Conservation (phyloP, 2,888 invertebrate species). For the Cataglyphis albicans region DNA sequence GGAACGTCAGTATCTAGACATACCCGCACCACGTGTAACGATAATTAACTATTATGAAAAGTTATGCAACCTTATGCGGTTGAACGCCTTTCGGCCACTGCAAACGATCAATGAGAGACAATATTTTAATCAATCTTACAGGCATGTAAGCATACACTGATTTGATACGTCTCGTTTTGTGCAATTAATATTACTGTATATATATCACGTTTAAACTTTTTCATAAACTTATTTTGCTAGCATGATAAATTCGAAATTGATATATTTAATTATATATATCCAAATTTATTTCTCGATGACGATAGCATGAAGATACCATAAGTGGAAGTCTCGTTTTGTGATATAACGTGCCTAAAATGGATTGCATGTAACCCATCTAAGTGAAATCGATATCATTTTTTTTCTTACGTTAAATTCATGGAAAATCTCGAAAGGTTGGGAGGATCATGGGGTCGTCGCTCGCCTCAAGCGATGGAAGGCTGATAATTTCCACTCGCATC, state of each 20-base stretch:
- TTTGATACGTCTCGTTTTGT: not conserved
- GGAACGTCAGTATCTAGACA: conserved; percentile 40
- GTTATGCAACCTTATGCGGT: conserved; percentile 32
- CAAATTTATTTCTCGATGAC: not conserved
- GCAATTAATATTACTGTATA: not conserved
- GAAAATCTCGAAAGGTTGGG: conserved; percentile 37
- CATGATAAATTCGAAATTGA: not conserved
- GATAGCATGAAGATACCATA: not conserved
- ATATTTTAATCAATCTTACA: conserved; percentile 32
- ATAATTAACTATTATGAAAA: conserved; percentile 51
- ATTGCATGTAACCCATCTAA: conserved; percentile 13
- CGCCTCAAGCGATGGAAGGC: conserved; percentile 70
- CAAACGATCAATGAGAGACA: conserved; percentile 28
- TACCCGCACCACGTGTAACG: conserved; percentile 17
- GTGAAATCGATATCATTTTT: not conserved
- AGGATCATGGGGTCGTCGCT: conserved; percentile 69
- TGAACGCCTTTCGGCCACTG: conserved; percentile 33
- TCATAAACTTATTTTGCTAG: not conserved
- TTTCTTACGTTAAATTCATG: not conserved
- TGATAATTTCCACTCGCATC: conserved; percentile 70
- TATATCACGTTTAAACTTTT: not conserved
- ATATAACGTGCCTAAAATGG: conserved; percentile 25
- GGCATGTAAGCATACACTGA: conserved; percentile 1
- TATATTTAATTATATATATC: not conserved
- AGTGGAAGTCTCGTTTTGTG: not conserved